Conservation (phyloP, 2,797 vertebrate species). For the Leptoclinus maculatus region DNA sequence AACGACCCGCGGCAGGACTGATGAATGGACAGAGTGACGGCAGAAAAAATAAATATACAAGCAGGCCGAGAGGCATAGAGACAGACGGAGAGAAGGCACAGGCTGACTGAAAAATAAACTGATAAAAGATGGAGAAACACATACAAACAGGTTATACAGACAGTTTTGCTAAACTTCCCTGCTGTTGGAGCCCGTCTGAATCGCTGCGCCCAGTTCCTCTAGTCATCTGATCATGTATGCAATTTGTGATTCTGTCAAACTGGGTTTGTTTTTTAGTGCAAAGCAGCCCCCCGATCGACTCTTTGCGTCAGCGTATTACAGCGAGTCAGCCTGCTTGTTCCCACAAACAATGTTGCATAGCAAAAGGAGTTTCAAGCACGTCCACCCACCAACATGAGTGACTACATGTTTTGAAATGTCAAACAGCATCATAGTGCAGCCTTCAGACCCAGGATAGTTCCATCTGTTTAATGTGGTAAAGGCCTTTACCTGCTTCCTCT, state of each 20-base stretch:
- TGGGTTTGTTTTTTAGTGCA: constrained; percentile 18
- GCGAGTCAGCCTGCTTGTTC: constrained; percentile 31
- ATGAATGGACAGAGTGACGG: constrained; percentile 67
- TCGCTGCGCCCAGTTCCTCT: constrained; percentile 7
- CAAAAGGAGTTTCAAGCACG: constrained; percentile 35
- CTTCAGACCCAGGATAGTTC: background rate
- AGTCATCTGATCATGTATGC: constrained; percentile 58
- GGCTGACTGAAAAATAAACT: constrained; percentile 27
- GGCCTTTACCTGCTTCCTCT: background rate
- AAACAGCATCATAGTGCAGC: background rate
- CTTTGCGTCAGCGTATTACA: constrained; percentile 51
- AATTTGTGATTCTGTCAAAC: constrained; percentile 46
- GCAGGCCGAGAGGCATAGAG: constrained; percentile 34
- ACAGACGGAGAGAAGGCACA: no score
- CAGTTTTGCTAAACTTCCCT: constrained; percentile 3
- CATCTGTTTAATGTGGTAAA: background rate
- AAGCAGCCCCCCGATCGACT: constrained; percentile 19
- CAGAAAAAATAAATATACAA: constrained; percentile 44
- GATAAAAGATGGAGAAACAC: constrained; percentile 28
- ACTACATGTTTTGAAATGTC: constrained; percentile 36
- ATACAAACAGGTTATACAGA: constrained; percentile 8
- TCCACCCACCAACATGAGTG: constrained; percentile 39
- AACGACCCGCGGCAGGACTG: constrained; percentile 48
- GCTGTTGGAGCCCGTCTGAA: constrained; percentile 10
- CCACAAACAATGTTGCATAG: constrained; percentile 43